Base-by-base conservation (phyloP, 2,888 invertebrate species). In the Macrosiphum euphorbiae region DNA sequence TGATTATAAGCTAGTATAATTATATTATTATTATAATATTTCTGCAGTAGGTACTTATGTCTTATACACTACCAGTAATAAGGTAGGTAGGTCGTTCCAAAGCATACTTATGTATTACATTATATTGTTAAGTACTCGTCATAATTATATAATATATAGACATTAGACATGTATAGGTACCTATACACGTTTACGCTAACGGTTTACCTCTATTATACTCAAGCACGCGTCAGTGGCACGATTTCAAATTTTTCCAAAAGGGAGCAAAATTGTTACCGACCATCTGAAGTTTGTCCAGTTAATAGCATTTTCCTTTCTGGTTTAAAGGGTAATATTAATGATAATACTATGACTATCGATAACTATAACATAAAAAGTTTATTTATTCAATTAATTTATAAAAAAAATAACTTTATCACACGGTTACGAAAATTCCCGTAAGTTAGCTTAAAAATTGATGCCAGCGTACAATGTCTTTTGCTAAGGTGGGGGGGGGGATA, bases 1-100 rank as follows among this genome's bases (percentile, higher is more conserved):
- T 52, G 88, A 52, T 88, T 11, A 87, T 50, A 87, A 20, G 78
- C 35, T 88, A 50, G 52, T 88, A 52, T 88, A 52, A 88, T 88
- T 50, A 88, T 88, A 52, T 20, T 88, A 88, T 88, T 88, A 88
- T 52, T n/a, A 35, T 52, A 35, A 78, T 78, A 35, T 35, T 20
- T 35, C 35, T 78, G 35, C 78, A 78, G 78, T 44, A 44, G 44
- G 44, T 78, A 78, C 20, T 35, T 78, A 78, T 35, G n/a, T 58
- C 47, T 47, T 55, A 55, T 55, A 55, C 26, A 55, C 8, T 52
- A 52, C 35, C 24, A 50, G 88, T 52, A 35, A 52, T 52, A 52
- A n/a, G 7, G 50, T 50, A 50, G 50, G 44, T 50, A 87, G n/a
- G 52, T 78, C 78, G 78, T 78, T 16, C 78, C 20, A 20, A 20